Percentiles rank a stretch among this genome's conserved stretches.
These are phyloP conservation scores for Atherinomorus stipes DNA, from an alignment of 2,113 vertebrate species.

Conservation along the genomic window DNA sequence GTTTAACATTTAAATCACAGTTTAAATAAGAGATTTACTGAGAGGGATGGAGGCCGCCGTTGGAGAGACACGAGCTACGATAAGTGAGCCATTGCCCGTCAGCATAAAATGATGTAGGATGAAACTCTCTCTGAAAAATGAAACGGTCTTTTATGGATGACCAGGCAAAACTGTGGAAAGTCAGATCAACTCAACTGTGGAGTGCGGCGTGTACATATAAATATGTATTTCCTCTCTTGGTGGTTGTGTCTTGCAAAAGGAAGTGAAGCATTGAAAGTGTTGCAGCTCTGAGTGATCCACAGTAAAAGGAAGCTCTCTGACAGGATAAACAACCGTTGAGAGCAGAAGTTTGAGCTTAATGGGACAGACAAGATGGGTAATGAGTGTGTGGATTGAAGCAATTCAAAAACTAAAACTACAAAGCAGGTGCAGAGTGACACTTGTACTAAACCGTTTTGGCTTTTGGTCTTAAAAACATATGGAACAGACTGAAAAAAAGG, in stretches of 20 bases:
- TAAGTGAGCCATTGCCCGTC: conserved; percentile 13
- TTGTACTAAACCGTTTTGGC: too few species aligned
- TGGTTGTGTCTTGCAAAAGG: neutral
- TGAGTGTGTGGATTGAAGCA: neutral
- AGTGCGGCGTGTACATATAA: neutral
- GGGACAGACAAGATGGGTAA: conserved; percentile 22
- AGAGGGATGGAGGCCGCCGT: neutral
- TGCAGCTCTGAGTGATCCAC: conserved; percentile 15
- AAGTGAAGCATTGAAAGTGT: neutral
- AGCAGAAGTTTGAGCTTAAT: conserved; percentile 16
- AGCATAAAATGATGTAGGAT: conserved; percentile 28
- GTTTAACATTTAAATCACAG: conserved; percentile 39
- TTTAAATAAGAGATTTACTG: conserved; percentile 26
- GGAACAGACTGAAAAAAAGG: too few species aligned
- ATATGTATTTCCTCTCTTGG: neutral
- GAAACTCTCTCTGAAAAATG: conserved; percentile 16
- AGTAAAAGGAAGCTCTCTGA: conserved; percentile 24
- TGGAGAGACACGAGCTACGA: conserved; percentile 11
- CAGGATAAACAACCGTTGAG: neutral
- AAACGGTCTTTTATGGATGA: conserved; percentile 8
- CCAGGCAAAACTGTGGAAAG: neutral
- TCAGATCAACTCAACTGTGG: conserved; percentile 10
- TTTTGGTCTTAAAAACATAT: too few species aligned
- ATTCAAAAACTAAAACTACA: neutral
- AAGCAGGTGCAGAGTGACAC: neutral